Conservation (phyloP, 1,140 invertebrate genomes). For the Drosophila insularis region DNA sequence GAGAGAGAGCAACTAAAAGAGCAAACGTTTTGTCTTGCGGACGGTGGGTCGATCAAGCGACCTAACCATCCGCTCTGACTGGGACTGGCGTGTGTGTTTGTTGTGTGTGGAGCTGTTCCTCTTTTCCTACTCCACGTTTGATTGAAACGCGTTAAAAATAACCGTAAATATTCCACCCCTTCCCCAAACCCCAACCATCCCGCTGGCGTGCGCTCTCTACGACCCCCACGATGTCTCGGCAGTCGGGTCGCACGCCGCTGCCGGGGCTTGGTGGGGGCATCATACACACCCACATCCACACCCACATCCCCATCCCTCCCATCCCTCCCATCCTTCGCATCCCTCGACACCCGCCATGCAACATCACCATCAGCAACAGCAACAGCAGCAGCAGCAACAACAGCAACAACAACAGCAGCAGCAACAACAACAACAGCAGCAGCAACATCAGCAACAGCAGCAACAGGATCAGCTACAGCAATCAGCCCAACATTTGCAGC, state of each 20-base stretch:
- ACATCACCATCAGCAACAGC: constrained; percentile 56
- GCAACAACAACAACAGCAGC: constrained; percentile 53
- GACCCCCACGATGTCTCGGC: constrained; percentile 83
- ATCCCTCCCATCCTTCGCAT: constrained; percentile 73
- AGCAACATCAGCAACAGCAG: constrained; percentile 52
- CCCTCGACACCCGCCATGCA: constrained; percentile 60
- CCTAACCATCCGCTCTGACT: constrained; percentile 22
- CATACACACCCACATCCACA: constrained; percentile 69
- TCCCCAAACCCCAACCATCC: constrained; percentile 82
- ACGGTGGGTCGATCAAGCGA: constrained; percentile 48
- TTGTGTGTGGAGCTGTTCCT: constrained; percentile 22
- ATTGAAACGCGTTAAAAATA: constrained; percentile 79
- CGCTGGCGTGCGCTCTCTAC: constrained; percentile 83
- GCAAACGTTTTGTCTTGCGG: constrained; percentile 19
- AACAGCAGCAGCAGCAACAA: constrained; percentile 46
- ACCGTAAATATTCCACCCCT: constrained; percentile 83
- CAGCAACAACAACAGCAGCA: constrained; percentile 46
- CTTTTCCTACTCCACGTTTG: constrained; percentile 46
- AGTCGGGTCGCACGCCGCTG: constrained; percentile 83
- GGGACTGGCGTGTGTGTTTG: neutral
- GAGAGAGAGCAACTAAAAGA: neutral
- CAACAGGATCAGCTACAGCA: constrained; percentile 61
- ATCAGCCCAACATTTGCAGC: constrained; percentile 55
- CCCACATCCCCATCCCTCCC: constrained; percentile 60
- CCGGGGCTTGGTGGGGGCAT: constrained; percentile 83